Conservation (phyloP, 2,888 invertebrate genomes). For the Sepioteuthis lessoniana region DNA sequence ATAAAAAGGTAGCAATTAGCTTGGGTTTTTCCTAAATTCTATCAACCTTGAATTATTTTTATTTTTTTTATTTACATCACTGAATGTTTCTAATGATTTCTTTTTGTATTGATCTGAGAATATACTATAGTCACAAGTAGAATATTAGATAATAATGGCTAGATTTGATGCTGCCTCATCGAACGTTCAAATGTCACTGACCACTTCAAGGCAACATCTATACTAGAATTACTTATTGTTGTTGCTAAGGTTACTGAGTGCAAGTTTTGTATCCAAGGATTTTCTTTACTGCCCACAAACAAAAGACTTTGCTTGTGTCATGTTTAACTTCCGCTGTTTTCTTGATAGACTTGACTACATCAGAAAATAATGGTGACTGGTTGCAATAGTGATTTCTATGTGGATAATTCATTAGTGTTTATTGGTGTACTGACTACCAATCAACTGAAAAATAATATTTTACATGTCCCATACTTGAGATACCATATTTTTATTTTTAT, state of each 20-base stretch:
- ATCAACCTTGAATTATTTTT: not conserved
- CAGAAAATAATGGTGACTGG: not conserved
- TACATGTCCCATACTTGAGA: no score
- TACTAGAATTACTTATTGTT: not conserved
- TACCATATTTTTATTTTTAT: no score
- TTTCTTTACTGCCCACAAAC: not conserved
- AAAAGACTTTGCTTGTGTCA: not conserved
- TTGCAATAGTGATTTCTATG: not conserved
- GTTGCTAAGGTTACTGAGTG: not conserved
- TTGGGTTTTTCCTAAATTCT: not conserved
- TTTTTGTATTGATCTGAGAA: no score
- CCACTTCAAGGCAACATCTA: not conserved
- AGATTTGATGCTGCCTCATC: not conserved
- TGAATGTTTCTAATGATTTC: no score
- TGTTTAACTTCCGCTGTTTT: not conserved
- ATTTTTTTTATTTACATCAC: not conserved
- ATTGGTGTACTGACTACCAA: no score
- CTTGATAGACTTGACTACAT: not conserved
- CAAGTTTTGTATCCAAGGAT: not conserved
- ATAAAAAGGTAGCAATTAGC: not conserved
- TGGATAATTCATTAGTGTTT: no score
- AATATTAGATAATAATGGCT: not conserved
- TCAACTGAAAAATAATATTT: no score
- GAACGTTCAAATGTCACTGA: not conserved
- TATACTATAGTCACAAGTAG: no score